A percentile compares a stretch with the other conserved stretches of the same genome.
phyloP scores from a whole-genome alignment of 64 coral and sea anemone genomes.

The Pocillopora verrucosa region DNA sequence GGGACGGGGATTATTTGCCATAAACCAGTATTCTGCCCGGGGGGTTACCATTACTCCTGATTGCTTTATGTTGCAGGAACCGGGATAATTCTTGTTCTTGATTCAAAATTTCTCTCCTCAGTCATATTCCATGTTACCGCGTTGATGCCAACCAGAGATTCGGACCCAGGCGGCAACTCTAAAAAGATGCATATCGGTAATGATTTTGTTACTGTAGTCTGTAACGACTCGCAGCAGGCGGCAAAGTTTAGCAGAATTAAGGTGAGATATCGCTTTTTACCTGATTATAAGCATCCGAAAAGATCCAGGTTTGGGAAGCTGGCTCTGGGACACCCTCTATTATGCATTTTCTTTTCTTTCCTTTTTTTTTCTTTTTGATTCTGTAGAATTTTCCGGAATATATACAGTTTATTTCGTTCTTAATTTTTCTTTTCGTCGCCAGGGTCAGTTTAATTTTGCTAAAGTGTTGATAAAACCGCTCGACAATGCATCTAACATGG shows the following conservation, averaged over 20 bases:
- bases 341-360: no score
- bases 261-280: constrained; percentile 31
- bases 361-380: no score
- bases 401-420: no score
- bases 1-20: no score
- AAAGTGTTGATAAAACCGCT: constrained; percentile 89
- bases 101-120: constrained; percentile 12
- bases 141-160: constrained; percentile 94
- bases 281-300: no score
- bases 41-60: no score
- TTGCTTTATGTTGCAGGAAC: no score
- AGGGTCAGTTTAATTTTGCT: constrained; percentile 99
- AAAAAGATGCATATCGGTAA: constrained; percentile 99
- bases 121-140: constrained; percentile 96
- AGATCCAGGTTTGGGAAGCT: no score
- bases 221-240: constrained; percentile 84
- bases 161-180: constrained; percentile 90
- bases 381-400: no score
- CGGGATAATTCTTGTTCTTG: no score
- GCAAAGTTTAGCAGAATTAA: constrained; percentile 87
- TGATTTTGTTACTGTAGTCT: constrained; percentile 98
- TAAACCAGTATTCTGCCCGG: no score
- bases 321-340: no score
- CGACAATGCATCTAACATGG: constrained; percentile 87
- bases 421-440: background rate